Percentiles rank a stretch among this genome's conserved stretches.
Evolutionary conservation across 1,140 invertebrate genomes (phyloP).

Genomic region (Ectropis grisescens): DNA sequence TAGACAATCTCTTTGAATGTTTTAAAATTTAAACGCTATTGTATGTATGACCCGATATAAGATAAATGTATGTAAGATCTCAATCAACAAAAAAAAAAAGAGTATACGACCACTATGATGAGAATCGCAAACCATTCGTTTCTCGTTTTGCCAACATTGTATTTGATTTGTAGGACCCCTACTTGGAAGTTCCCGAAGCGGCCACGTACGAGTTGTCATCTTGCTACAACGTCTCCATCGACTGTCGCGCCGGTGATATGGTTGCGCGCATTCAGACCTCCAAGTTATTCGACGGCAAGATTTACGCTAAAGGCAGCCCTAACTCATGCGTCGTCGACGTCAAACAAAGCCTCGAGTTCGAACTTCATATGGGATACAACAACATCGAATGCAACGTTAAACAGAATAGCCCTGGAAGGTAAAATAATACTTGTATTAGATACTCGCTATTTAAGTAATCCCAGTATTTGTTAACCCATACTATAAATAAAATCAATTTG

Average conservation of each 20-base stretch:
- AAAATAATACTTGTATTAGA: conserved; percentile 14
- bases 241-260: conserved; percentile 93
- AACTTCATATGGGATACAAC: conserved; percentile 91
- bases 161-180: conserved; percentile 79
- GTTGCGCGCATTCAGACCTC: conserved; percentile 91
- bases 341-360: conserved; percentile 86
- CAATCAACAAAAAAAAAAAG: too few species aligned
- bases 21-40: too few species aligned
- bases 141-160: too few species aligned
- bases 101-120: too few species aligned
- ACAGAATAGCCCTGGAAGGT: conserved; percentile 85
- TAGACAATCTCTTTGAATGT: too few species aligned
- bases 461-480: too few species aligned
- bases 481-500: conserved; percentile 7
- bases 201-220: conserved; percentile 93
- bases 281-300: conserved; percentile 93
- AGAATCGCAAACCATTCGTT: too few species aligned
- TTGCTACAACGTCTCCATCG: conserved; percentile 95
- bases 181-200: conserved; percentile 89
- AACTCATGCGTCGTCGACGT: conserved; percentile 93
- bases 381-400: conserved; percentile 92
- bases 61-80: too few species aligned
- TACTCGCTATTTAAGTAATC: too few species aligned
- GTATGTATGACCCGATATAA: too few species aligned
- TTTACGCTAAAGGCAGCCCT: conserved; percentile 93